phyloP scores from a whole-genome alignment of 2,113 vertebrate species.

The Glareola pratincola region DNA sequence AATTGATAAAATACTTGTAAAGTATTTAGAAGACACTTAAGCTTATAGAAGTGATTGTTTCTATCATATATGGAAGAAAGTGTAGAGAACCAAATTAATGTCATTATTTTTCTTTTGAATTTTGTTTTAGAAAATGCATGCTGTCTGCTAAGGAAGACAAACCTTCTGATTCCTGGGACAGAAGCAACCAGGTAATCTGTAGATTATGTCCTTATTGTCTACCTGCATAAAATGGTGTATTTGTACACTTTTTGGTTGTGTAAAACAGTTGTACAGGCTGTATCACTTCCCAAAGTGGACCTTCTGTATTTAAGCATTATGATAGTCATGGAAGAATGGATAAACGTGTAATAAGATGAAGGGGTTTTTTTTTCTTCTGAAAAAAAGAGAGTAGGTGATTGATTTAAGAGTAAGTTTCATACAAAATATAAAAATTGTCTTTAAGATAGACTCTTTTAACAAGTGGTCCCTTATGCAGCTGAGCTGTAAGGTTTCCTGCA shows the following conservation, averaged over 20 bases:
- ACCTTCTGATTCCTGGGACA: slow-evolving; percentile 67
- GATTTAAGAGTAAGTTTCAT: neutral
- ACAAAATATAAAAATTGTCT: neutral
- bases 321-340: neutral
- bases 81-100: neutral
- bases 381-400: neutral
- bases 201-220: neutral
- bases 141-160: slow-evolving; percentile 65
- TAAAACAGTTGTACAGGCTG: neutral
- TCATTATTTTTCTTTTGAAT: neutral
- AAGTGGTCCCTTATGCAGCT: neutral
- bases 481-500: neutral
- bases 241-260: neutral
- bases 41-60: neutral
- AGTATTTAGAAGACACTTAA: neutral
- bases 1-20: neutral
- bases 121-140: slow-evolving; percentile 72
- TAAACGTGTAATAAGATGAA: neutral
- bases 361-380: neutral
- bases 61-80: neutral
- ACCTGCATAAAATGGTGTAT: neutral
- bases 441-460: neutral
- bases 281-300: neutral
- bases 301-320: neutral
- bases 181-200: slow-evolving; percentile 71